Evolutionary conservation across 2,888 invertebrate genomes (phyloP).

Genomic region (Entomobrya multifasciata): DNA sequence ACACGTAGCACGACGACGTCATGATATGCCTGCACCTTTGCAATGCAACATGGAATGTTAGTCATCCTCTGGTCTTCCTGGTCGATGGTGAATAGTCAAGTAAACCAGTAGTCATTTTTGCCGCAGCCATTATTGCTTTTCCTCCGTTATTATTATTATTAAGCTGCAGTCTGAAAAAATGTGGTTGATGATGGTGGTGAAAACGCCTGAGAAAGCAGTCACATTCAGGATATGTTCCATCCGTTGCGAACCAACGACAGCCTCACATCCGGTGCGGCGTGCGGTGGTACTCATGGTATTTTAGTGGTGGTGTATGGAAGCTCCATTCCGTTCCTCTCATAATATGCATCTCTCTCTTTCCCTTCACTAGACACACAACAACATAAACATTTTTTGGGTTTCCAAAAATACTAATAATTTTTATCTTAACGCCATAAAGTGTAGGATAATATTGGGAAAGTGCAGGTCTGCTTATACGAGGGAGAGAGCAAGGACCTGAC

Average conservation of each 20-base stretch:
- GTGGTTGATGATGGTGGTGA: not conserved
- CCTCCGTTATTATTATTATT: not conserved
- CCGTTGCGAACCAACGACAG: slow-evolving; percentile 8
- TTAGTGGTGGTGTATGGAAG: too few species aligned
- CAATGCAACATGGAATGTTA: too few species aligned
- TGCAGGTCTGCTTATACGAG: not conserved
- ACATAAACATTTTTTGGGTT: not conserved
- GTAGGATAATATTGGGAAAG: slow-evolving; percentile 5
- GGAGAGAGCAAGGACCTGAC: not conserved
- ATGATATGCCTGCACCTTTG: too few species aligned
- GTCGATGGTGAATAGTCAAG: too few species aligned
- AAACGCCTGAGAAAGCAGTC: not conserved
- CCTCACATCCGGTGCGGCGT: slow-evolving; percentile 35
- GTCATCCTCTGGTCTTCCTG: too few species aligned
- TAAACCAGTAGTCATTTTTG: slow-evolving; percentile 17
- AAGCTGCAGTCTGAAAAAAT: not conserved
- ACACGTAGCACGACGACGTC: too few species aligned
- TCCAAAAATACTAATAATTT: too few species aligned
- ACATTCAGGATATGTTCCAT: slow-evolving; percentile 13
- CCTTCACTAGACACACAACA: not conserved
- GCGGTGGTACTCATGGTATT: not conserved
- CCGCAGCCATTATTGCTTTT: slow-evolving; percentile 8
- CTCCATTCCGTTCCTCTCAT: too few species aligned
- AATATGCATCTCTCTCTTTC: not conserved
- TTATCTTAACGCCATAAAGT: too few species aligned